A percentile compares a stretch with the other conserved stretches of the same genome.
Conservation (phyloP, 2,113 vertebrate species). For the Phyllostomus hastatus region DNA sequence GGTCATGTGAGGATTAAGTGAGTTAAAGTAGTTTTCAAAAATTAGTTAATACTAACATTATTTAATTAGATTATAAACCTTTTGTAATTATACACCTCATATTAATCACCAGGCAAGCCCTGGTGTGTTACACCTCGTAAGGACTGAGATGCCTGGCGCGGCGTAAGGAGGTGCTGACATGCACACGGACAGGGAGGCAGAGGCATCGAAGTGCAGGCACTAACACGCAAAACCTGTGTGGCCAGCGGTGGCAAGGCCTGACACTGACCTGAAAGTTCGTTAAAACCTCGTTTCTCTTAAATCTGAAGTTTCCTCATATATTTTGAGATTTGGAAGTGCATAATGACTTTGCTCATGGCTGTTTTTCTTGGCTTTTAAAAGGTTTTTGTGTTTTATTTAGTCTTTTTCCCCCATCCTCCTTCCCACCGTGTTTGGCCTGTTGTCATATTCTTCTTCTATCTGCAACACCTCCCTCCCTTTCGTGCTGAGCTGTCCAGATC, state of each 20-base stretch:
- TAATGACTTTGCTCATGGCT: not conserved
- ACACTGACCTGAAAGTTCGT: not conserved
- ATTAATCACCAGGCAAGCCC: not conserved
- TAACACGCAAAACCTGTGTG: not conserved
- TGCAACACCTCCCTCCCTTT: not conserved
- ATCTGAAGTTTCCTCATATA: not conserved
- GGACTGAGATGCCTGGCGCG: not conserved
- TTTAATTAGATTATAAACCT: not conserved
- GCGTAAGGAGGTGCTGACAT: not conserved
- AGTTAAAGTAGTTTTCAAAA: constrained; percentile 8
- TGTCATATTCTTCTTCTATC: not conserved
- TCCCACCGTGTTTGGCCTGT: not conserved
- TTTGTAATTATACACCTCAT: not conserved
- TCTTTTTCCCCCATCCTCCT: not conserved
- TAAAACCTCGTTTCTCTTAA: not conserved
- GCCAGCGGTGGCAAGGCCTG: not conserved
- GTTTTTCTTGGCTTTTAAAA: not conserved
- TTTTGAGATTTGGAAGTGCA: not conserved
- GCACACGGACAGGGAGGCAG: not conserved
- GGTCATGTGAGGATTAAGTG: not conserved
- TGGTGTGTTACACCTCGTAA: not conserved
- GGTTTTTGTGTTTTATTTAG: not conserved
- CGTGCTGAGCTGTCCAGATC: not conserved
- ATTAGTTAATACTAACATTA: constrained; percentile 4
- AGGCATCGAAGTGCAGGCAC: not conserved